Percentiles rank a stretch among this genome's conserved stretches.
Conservation (phyloP, 2,888 invertebrate species). For the Plagiodera versicolora region DNA sequence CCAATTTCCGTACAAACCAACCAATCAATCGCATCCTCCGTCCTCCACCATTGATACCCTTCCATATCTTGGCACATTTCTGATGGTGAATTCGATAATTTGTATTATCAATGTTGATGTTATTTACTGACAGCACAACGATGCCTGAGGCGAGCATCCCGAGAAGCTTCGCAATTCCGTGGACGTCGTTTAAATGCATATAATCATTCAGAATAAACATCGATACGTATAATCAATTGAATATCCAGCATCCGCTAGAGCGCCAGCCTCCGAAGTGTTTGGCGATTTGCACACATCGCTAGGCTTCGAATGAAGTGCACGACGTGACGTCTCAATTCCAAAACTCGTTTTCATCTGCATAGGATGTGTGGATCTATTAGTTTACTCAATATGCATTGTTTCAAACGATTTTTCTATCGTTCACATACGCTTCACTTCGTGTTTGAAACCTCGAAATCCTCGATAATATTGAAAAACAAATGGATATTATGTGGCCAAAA, state of each 20-base stretch:
- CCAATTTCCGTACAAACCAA: too few species aligned
- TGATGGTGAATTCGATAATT: slow-evolving; percentile 13
- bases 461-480: too few species aligned
- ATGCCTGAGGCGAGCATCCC: slow-evolving; percentile 10
- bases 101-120: slow-evolving; percentile 25
- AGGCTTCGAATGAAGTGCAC: background rate
- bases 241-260: slow-evolving; percentile 5
- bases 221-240: slow-evolving; percentile 4
- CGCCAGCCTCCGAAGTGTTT: background rate
- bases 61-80: background rate
- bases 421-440: too few species aligned
- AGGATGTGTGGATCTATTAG: too few species aligned
- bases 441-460: too few species aligned
- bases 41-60: background rate
- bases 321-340: background rate
- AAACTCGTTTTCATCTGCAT: background rate
- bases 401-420: too few species aligned
- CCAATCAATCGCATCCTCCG: too few species aligned
- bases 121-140: slow-evolving; percentile 20
- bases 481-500: too few species aligned
- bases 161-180: background rate
- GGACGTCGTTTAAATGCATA: slow-evolving; percentile 14
- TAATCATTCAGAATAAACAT: slow-evolving; percentile 19
- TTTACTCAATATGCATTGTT: too few species aligned
- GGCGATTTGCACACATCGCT: background rate